phyloP scores from a whole-genome alignment of 2,113 vertebrate genomes.

The Burhinus oedicnemus region DNA sequence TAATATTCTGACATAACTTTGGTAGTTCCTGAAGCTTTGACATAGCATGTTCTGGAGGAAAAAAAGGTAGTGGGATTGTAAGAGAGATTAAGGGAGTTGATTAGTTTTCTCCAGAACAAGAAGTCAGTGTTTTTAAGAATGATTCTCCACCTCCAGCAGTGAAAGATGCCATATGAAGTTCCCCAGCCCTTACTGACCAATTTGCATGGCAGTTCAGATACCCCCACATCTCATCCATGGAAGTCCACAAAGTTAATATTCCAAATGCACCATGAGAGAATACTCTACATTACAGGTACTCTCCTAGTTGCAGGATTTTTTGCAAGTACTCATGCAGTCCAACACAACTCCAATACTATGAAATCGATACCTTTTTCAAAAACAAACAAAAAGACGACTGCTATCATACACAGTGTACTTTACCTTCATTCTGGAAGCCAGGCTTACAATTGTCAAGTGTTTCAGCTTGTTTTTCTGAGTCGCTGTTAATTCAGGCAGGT shows the following conservation, averaged over 20 bases:
- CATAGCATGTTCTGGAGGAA: neutral
- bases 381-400: neutral
- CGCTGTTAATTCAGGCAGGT: conserved; percentile 80
- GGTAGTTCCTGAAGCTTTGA: neutral
- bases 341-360: neutral
- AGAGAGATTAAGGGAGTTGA: neutral
- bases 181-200: neutral
- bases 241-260: neutral
- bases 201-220: neutral
- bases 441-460: conserved; percentile 85
- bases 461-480: conserved; percentile 87
- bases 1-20: neutral
- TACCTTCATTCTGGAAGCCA: conserved; percentile 88
- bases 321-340: neutral
- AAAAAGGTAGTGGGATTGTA: neutral
- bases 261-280: neutral
- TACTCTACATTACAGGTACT: neutral
- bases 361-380: neutral
- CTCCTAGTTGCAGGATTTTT: neutral
- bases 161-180: neutral
- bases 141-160: neutral
- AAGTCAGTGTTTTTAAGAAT: neutral
- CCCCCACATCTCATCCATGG: neutral
- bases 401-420: neutral
- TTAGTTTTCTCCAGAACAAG: neutral